These are phyloP conservation scores for Anolis sagrei DNA, from an alignment of 2,113 vertebrate genomes.

Conservation along the genomic window DNA sequence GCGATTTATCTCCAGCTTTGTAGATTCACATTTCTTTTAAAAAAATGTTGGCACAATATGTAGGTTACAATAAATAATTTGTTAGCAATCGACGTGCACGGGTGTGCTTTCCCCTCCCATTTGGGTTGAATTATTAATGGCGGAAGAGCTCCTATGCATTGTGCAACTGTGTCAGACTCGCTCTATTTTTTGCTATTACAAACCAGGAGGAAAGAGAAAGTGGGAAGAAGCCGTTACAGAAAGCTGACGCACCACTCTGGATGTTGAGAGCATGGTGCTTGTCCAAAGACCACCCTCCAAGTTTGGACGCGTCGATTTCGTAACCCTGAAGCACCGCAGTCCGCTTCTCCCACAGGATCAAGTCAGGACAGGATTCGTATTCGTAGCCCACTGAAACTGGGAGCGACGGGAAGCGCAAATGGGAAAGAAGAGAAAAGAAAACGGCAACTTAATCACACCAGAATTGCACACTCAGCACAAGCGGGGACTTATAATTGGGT, in stretches of 20 bases:
- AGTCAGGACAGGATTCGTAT: constrained; percentile 96
- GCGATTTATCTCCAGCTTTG: not conserved
- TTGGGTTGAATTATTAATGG: constrained; percentile 27
- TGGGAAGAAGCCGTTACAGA: not conserved
- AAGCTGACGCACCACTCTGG: constrained; percentile 87
- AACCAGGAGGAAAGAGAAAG: not conserved
- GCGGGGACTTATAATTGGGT: not conserved
- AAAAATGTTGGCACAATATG: constrained; percentile 22
- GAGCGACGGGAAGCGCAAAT: constrained; percentile 14
- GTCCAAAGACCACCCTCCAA: constrained; percentile 95
- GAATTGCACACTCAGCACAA: constrained; percentile 12
- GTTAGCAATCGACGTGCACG: not conserved
- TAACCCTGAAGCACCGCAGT: constrained; percentile 94
- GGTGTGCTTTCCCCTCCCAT: not conserved
- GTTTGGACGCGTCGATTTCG: constrained; percentile 92
- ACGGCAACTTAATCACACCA: not conserved
- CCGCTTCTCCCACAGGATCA: constrained; percentile 98
- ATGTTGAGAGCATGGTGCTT: constrained; percentile 96
- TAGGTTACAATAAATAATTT: constrained; percentile 36
- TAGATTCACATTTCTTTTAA: not conserved
- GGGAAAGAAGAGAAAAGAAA: constrained; percentile 39
- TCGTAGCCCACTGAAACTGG: constrained; percentile 96
- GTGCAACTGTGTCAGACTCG: not conserved
- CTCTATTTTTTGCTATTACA: no score
- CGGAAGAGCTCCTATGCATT: not conserved